Percentiles rank a stretch among this genome's conserved stretches.
phyloP scores from a whole-genome alignment of 1,140 invertebrate genomes.

The Cardiocondyla obscurior region DNA sequence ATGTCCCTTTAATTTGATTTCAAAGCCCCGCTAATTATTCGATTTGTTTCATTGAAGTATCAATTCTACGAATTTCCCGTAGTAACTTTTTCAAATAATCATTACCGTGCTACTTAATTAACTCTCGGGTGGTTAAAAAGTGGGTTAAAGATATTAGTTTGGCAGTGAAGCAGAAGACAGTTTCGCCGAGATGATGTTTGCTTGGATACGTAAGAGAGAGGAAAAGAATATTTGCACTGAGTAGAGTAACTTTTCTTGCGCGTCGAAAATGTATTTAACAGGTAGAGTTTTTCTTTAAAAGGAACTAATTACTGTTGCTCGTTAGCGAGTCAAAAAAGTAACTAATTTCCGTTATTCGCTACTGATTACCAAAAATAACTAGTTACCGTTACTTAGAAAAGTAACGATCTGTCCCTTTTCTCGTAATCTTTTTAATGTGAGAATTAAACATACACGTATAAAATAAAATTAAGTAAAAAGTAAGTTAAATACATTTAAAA shows the following conservation, averaged over 20 bases:
- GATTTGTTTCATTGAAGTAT: not conserved
- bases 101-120: not conserved
- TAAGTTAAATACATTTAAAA: too few relatives aligned
- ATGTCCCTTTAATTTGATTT: not conserved
- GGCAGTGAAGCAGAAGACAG: slow-evolving; percentile 20
- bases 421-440: too few relatives aligned
- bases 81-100: slow-evolving; percentile 1
- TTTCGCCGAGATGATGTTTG: slow-evolving; percentile 24
- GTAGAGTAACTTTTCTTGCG: slow-evolving; percentile 31
- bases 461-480: too few relatives aligned
- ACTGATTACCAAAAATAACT: too few relatives aligned
- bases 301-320: too few relatives aligned
- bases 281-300: too few relatives aligned
- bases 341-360: too few relatives aligned
- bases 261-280: slow-evolving; percentile 41
- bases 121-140: not conserved
- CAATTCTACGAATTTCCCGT: not conserved
- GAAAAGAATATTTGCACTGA: slow-evolving; percentile 77
- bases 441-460: too few relatives aligned
- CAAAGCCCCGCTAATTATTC: not conserved
- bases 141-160: slow-evolving; percentile 22
- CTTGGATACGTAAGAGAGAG: not conserved
- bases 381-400: too few relatives aligned
- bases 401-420: too few relatives aligned
- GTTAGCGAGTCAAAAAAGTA: too few relatives aligned